Base-by-base conservation (phyloP, 2,113 vertebrate species). In the Electrona antarctica region DNA sequence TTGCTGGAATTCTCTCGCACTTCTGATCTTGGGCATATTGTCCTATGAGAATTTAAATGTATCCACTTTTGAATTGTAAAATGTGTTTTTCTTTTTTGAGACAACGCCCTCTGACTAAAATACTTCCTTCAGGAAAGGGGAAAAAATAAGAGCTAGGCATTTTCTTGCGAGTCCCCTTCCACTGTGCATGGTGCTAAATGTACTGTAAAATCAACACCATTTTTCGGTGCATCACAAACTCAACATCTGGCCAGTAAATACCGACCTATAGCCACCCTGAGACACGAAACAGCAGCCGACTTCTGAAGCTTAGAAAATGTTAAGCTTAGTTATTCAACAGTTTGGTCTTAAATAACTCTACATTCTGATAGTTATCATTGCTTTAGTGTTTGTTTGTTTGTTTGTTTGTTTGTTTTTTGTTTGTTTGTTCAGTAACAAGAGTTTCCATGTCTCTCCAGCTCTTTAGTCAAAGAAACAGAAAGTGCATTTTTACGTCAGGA, bases 1-100 rank as follows among this genome's bases (percentile, higher is more conserved):
- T 93, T 60, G 83, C 87, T 89, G 88, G 89, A 88, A 86, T 88
- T 82, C 75, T 80, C 50, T 60, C 54, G 54, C 1, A 69, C 77
- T 81, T 67, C 73, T 84, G 75, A 85, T 59, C 70, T 68, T 50
- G 67, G 70, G 65, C 80, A 70, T 7, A 57, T 9, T 46, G 49
- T 69, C 58, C 63, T 57, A n/a, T 66, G 80, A 71, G 79, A 78
- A 78, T 85, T 73, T 72, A 52, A 85, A 79, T 65, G 62, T 67
- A 71, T 78, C 57, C 63, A 57, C 15, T 12, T 78, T 73, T 73
- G 76, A 67, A 69, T 64, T 74, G 73, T 33, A 76, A 15, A 66
- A 64, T 64, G 50, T 15, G 54, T n/a, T 14, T 10, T 56, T 56
- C 13, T 15, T 56, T 56, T 2, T 56, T 6, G 8, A 56, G 70